Base-by-base conservation (phyloP, 1,140 invertebrate species). In the Akabosia matsudoensis region DNA sequence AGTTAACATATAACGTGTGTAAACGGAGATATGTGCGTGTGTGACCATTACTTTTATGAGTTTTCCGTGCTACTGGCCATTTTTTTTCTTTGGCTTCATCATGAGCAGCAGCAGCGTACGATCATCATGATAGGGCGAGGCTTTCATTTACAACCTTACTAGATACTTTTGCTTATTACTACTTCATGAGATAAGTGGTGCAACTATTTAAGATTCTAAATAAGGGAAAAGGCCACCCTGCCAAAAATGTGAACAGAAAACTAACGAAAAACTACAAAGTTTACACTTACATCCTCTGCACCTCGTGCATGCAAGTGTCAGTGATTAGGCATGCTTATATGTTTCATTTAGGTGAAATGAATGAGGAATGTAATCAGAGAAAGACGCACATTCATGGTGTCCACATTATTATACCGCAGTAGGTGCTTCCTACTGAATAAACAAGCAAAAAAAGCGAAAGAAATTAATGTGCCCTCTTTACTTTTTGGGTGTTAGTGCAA, bases 21-120 rank as follows among this genome's bases (percentile, higher is more conserved):
- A 18, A 10, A 45, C 24, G 22, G 14, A 56, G 7, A 13, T 67
- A 31, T 67, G 61, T 67, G 61, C 61, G 61, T 67, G 61, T 45
- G 70, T 72, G 37, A 51, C 70, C 70, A 72, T 72, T 72, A 72
- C n/a, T 72, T 72, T 72, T 72, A 72, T 72, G 33, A 72, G 33
- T 51, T 72, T 72, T 72, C 37, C 70, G 70, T 72, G 70, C 70
- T 72, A 72, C 70, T 72, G 70, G 37, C 70, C 61, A 67, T 67
- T 67, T 67, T 24, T 2, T 72, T 67, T 67, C 61, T 30, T 22
- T n/a, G 24, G 7, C 14, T 10, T 14, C 54, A n/a, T n/a, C 54
- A 61, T 61, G 4, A 61, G 14, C 24, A 61, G 13, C 4, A 22
- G 13, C 13, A 22, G 3, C 3, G 28, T 7, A 67, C 31, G 1